Evolutionary conservation across 2,113 vertebrate genomes (phyloP).

Genomic region (Smithornis capensis): DNA sequence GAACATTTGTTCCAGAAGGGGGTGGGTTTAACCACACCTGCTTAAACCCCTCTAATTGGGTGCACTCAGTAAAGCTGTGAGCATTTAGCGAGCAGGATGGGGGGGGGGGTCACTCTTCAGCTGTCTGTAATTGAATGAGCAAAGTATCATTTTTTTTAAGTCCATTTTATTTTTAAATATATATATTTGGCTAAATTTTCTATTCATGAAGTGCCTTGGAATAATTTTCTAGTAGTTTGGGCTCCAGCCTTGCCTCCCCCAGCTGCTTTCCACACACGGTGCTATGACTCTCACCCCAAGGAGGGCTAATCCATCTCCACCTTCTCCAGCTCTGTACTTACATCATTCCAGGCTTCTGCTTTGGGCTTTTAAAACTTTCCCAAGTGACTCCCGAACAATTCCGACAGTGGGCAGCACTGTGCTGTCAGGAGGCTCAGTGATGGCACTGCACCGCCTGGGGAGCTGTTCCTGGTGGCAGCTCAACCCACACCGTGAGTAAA

Average conservation of each 20-base stretch:
- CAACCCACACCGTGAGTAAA: not conserved
- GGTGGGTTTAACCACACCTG: not conserved
- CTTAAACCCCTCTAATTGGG: not conserved
- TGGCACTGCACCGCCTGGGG: not conserved
- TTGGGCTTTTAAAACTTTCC: constrained; percentile 26
- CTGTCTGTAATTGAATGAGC: constrained; percentile 59
- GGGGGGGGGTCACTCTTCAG: constrained; percentile 52
- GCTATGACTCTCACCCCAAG: constrained; percentile 69
- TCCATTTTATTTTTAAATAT: constrained; percentile 61
- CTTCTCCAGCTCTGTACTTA: not conserved
- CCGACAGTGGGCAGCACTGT: fast-evolving
- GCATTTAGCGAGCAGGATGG: not conserved
- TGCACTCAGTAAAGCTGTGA: not conserved
- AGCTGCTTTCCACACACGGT: constrained; percentile 70
- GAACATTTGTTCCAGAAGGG: constrained; percentile 8
- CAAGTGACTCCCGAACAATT: not conserved
- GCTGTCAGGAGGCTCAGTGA: not conserved
- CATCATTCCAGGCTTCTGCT: not conserved
- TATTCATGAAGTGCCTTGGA: constrained; percentile 83
- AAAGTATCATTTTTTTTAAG: constrained; percentile 48
- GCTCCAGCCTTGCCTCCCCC: constrained; percentile 64
- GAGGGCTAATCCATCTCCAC: constrained; percentile 65
- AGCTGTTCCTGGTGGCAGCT: not conserved
- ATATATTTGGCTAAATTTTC: constrained; percentile 70
- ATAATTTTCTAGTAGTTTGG: constrained; percentile 59